phyloP scores from a whole-genome alignment of 2,797 vertebrate genomes.

The Cirrhinus molitorella region DNA sequence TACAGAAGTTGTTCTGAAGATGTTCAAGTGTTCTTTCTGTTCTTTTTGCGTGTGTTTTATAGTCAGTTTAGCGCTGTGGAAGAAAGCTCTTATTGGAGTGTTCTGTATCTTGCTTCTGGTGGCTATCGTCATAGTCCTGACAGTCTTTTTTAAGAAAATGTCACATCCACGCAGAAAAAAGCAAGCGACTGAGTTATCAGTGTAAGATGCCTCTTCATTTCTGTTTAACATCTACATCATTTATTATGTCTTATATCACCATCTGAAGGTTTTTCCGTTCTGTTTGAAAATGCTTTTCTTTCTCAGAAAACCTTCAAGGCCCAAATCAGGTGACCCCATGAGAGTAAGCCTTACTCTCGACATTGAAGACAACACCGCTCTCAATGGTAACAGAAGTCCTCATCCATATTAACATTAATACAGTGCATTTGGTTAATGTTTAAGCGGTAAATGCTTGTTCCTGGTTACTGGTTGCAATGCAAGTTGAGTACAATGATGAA shows the following conservation, averaged over 20 bases:
- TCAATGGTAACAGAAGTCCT: constrained; percentile 69
- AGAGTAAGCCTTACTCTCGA: constrained; percentile 76
- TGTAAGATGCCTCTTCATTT: constrained; percentile 71
- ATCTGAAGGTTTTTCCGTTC: not conserved
- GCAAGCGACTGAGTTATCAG: constrained; percentile 67
- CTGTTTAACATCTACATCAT: not conserved
- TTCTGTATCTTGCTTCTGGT: constrained; percentile 70
- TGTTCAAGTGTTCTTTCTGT: not conserved
- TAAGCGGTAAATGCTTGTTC: no score
- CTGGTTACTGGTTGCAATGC: not conserved
- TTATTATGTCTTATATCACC: not conserved
- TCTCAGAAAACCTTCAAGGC: constrained; percentile 75
- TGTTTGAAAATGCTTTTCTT: constrained; percentile 51
- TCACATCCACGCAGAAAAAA: constrained; percentile 62
- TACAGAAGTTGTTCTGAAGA: not conserved
- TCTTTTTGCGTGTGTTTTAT: constrained; percentile 25
- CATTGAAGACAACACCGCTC: constrained; percentile 67
- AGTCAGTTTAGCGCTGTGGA: constrained; percentile 79
- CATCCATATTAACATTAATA: not conserved
- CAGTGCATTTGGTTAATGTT: not conserved
- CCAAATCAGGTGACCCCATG: constrained; percentile 69
- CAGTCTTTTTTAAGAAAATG: constrained; percentile 65
- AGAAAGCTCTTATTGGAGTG: constrained; percentile 72
- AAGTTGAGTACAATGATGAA: not conserved
- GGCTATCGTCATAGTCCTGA: constrained; percentile 66